Evolutionary conservation across 2,113 vertebrate genomes (phyloP), one percentile per base, ranked within the genome.

Genomic region (Chloebia gouldiae): DNA sequence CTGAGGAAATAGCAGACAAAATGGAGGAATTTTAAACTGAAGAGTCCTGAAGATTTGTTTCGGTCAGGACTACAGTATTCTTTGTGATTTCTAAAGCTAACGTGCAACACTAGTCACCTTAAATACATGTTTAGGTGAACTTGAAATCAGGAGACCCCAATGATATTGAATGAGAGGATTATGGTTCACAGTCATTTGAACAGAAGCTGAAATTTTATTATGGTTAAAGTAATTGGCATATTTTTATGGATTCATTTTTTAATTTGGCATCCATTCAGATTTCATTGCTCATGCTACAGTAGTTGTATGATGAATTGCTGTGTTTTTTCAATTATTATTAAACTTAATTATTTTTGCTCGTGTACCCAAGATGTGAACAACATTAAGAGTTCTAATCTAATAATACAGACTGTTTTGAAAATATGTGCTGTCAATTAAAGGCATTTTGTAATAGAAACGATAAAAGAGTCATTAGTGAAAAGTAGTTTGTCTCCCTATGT

Each of bases 341-440:
- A 97, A 98, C 95, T 95, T 92, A 97, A 98, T 98, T 97, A 97
- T 97, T 98, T 97, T 97, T 97, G 64, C 47, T 95, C 90, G 71
- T 91, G 83, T 95, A 96, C 51, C 51, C 94, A 98, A 98, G 91
- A 98, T 97, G 93, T 97, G 90, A 98, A 93, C 77, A 94, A 65
- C 16, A 7, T 97, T 73, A 86, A 85, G 90, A 69, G 91, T 96
- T 96, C 92, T 97, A 97, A 98, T 97, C 88, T 96, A 97, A 98
- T 97, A 97, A 96, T 79, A 90, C 64, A 93, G 81, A 94, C 82
- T 95, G 83, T 97, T 98, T 96, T 92, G 94, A 97, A 98, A 97
- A 96, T 95, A 94, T 92, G 50, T 86, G 69, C 87, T 97, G 89
- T 97, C 97, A 98, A 95, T 98, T 97, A 97, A 57, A 97, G 69